Percentiles rank a stretch among this genome's conserved stretches.
These are phyloP conservation scores for Sebastes variabilis DNA, from an alignment of 2,797 vertebrate species.

Conservation along the genomic window DNA sequence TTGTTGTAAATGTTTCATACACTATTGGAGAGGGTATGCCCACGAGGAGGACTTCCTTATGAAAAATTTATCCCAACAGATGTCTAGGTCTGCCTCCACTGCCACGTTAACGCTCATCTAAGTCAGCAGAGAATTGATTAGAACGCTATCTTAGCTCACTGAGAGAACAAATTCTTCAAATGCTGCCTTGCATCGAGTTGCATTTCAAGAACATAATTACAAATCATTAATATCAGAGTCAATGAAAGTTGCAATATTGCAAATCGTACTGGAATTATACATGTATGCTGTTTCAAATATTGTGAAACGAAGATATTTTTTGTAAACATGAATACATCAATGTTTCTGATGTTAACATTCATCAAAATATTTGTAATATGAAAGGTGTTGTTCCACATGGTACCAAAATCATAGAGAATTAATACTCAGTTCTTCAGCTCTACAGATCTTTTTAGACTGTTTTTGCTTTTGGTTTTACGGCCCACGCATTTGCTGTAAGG, in stretches of 20 bases:
- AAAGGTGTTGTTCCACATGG: neutral
- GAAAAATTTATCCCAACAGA: conserved; percentile 79
- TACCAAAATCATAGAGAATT: neutral
- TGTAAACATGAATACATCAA: neutral
- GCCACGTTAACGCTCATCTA: conserved; percentile 49
- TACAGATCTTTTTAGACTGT: neutral
- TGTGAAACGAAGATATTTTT: neutral
- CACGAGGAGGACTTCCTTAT: conserved; percentile 64
- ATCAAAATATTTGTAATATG: neutral
- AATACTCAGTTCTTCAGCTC: neutral
- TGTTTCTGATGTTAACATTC: neutral
- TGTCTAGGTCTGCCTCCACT: conserved; percentile 73
- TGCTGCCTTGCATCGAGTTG: conserved; percentile 18
- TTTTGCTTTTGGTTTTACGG: neutral
- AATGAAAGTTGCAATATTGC: neutral
- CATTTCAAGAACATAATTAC: conserved; percentile 33
- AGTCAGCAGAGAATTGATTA: conserved; percentile 63
- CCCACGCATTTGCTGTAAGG: neutral
- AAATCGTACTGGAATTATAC: neutral
- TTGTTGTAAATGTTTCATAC: conserved; percentile 73
- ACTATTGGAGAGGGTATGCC: conserved; percentile 56
- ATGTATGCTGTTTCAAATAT: neutral
- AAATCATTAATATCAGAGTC: conserved; percentile 19
- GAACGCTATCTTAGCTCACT: conserved; percentile 50
- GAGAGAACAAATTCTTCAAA: conserved; percentile 34